These are phyloP conservation scores for Otus sunia DNA, from an alignment of 2,113 vertebrate species.

Conservation along the genomic window DNA sequence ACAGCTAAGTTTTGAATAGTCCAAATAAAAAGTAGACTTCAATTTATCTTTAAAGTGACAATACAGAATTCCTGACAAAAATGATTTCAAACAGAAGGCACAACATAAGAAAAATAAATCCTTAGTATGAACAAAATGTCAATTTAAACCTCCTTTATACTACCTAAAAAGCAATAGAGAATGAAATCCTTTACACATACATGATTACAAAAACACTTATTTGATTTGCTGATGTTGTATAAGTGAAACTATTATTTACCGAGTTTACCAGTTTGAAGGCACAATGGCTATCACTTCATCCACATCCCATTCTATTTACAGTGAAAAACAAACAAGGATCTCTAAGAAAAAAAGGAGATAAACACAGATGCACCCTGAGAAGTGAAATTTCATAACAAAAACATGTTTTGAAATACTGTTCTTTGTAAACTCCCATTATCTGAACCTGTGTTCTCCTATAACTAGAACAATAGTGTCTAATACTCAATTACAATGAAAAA, in stretches of 20 bases:
- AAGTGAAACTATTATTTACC: conserved; percentile 3
- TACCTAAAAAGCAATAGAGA: not conserved
- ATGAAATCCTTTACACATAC: not conserved
- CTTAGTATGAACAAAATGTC: not conserved
- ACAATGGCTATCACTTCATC: conserved; percentile 43
- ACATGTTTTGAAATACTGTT: conserved; percentile 2
- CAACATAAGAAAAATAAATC: not conserved
- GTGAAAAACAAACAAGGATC: not conserved
- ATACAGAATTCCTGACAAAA: not conserved
- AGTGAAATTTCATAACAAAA: conserved; percentile 39
- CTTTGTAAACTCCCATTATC: conserved; percentile 45
- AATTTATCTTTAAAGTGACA: not conserved
- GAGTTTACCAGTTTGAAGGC: conserved; percentile 59
- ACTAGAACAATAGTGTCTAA: not conserved
- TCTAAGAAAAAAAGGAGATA: not conserved
- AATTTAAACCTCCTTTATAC: not conserved
- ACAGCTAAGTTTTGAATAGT: not conserved
- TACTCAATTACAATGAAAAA: conserved; percentile 7
- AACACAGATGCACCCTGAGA: conserved; percentile 50
- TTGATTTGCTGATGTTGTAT: not conserved
- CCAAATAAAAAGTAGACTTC: not conserved
- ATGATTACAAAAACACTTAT: not conserved
- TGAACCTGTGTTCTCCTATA: conserved; percentile 6
- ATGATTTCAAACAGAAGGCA: not conserved
- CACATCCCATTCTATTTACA: conserved; percentile 36